Conservation (phyloP, 1,140 invertebrate species). For the Drosophila nigromelanica region DNA sequence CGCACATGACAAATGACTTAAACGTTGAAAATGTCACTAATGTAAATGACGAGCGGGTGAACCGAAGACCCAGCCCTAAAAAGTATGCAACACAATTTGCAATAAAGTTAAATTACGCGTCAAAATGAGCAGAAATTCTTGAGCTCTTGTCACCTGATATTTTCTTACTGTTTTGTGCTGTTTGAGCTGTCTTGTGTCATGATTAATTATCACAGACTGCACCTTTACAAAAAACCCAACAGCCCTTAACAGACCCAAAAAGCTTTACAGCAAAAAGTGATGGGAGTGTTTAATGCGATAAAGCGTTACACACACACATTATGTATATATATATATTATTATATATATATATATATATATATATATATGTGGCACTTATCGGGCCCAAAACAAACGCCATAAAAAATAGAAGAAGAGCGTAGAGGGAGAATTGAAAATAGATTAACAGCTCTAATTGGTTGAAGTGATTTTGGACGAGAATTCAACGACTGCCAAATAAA, state of each 20-base stretch:
- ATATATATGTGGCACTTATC: constrained; percentile 40
- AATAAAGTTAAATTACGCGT: constrained; percentile 74
- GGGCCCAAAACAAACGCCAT: constrained; percentile 50
- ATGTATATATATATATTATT: neutral
- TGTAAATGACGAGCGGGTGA: neutral
- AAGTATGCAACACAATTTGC: constrained; percentile 62
- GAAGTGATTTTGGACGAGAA: constrained; percentile 61
- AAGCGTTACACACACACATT: constrained; percentile 17
- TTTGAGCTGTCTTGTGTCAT: constrained; percentile 27
- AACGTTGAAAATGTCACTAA: constrained; percentile 23
- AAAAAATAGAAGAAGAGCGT: constrained; percentile 11
- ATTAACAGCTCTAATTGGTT: constrained; percentile 68
- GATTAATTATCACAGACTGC: constrained; percentile 67
- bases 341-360: neutral
- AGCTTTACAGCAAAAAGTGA: constrained; percentile 23
- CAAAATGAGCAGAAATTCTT: constrained; percentile 62
- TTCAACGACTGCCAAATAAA: constrained; percentile 36
- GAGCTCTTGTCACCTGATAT: constrained; percentile 37
- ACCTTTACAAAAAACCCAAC: constrained; percentile 32
- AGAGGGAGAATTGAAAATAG: constrained; percentile 40
- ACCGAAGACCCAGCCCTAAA: constrained; percentile 3
- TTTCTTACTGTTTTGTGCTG: constrained; percentile 3
- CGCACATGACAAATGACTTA: constrained; percentile 28
- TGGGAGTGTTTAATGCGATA: constrained; percentile 30
- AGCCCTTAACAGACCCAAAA: neutral